Evolutionary conservation across 2,888 invertebrate genomes (phyloP).

Genomic region (Disparrhopalites patrizii): DNA sequence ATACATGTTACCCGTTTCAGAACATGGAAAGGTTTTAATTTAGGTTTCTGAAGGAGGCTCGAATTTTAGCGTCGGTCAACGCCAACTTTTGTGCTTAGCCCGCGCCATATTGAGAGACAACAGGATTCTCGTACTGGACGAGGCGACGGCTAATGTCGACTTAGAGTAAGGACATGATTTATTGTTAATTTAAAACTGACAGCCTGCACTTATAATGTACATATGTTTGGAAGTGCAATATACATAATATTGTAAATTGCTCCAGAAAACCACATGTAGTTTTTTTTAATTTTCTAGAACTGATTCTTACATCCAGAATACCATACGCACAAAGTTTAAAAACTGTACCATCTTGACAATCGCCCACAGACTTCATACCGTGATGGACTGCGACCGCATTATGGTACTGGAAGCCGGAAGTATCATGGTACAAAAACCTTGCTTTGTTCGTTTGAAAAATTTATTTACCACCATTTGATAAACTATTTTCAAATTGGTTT

Average conservation of each 20-base stretch:
- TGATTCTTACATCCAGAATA: slow-evolving; percentile 76
- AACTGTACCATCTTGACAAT: slow-evolving; percentile 85
- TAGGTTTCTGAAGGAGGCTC: slow-evolving; percentile 63
- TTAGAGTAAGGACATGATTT: slow-evolving; percentile 57
- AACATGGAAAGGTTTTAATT: neutral
- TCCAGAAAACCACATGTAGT: too few species aligned
- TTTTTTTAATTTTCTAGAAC: slow-evolving; percentile 59
- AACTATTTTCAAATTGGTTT: neutral
- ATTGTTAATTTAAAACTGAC: too few species aligned
- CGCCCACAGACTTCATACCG: slow-evolving; percentile 84
- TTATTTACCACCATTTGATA: neutral
- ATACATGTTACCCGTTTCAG: neutral
- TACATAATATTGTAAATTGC: too few species aligned
- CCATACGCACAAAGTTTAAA: slow-evolving; percentile 72
- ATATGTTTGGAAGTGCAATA: too few species aligned
- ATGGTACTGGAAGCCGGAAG: slow-evolving; percentile 79
- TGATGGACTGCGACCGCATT: slow-evolving; percentile 86
- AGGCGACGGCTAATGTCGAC: slow-evolving; percentile 91
- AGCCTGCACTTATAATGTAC: too few species aligned
- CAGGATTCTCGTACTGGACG: slow-evolving; percentile 80
- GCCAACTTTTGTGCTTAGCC: slow-evolving; percentile 84
- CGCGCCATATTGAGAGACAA: slow-evolving; percentile 81
- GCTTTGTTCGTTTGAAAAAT: neutral
- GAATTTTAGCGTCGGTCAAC: slow-evolving; percentile 84
- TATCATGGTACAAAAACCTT: slow-evolving; percentile 54